A percentile compares a stretch with the other conserved stretches of the same genome.
These are phyloP conservation scores for Cordylochernes scorpioides DNA, from an alignment of 2,888 invertebrate genomes.

Conservation along the genomic window DNA sequence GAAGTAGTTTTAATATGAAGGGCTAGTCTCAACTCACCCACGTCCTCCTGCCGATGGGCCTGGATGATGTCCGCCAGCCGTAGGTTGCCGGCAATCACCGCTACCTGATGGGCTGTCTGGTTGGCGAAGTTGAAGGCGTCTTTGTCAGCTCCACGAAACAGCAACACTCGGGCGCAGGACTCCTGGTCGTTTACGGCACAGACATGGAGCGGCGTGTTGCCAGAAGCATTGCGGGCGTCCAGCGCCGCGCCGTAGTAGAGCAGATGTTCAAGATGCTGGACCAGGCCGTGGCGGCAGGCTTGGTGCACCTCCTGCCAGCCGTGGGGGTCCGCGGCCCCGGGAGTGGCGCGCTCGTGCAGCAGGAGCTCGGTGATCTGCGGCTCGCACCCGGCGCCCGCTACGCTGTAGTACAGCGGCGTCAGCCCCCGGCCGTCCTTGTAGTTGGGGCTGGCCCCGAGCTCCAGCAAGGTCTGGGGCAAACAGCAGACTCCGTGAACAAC, in stretches of 20 bases:
- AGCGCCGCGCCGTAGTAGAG: slow-evolving; percentile 95
- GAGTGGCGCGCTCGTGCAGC: slow-evolving; percentile 73
- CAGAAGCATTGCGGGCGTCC: slow-evolving; percentile 75
- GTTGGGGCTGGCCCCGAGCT: slow-evolving; percentile 67
- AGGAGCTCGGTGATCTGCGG: slow-evolving; percentile 68
- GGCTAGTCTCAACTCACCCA: slow-evolving; percentile 24
- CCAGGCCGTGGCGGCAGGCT: slow-evolving; percentile 28
- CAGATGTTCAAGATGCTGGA: slow-evolving; percentile 86
- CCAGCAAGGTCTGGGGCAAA: slow-evolving; percentile 13
- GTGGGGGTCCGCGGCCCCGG: slow-evolving; percentile 79
- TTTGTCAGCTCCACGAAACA: slow-evolving; percentile 81
- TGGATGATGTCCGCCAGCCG: slow-evolving; percentile 85
- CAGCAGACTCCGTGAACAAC: background rate
- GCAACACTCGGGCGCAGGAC: slow-evolving; percentile 70
- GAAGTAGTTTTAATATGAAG: too few species aligned
- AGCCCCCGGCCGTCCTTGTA: slow-evolving; percentile 73
- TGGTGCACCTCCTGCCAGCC: slow-evolving; percentile 99
- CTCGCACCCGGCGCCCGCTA: slow-evolving; percentile 36
- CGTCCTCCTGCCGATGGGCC: slow-evolving; percentile 70
- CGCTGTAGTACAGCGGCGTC: slow-evolving; percentile 31
- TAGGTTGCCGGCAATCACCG: slow-evolving; percentile 84
- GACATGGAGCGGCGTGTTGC: slow-evolving; percentile 93
- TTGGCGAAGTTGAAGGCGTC: slow-evolving; percentile 72
- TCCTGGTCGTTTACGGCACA: slow-evolving; percentile 92
- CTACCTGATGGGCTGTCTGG: slow-evolving; percentile 91